A percentile compares a stretch with the other conserved stretches of the same genome.
Conservation (phyloP, 2,888 invertebrate species). For the Hyppa rectilinea region DNA sequence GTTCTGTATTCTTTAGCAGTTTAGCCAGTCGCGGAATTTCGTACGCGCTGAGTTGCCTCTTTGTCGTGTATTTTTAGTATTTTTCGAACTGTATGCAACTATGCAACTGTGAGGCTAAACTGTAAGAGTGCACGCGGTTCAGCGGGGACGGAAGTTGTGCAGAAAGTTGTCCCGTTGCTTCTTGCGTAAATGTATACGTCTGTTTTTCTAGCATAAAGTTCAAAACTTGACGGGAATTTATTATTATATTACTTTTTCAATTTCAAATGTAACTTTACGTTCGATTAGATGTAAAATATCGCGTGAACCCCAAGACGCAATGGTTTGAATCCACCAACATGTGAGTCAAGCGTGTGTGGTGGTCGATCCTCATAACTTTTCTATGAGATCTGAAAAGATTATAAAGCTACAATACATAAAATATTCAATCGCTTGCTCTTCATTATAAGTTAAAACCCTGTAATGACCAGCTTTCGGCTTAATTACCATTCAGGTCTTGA, state of each 20-base stretch:
- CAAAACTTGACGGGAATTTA: conserved; percentile 1
- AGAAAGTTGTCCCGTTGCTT: conserved; percentile 25
- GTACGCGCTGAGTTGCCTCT: conserved; percentile 33
- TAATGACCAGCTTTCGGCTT: conserved; percentile 44
- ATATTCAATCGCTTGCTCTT: conserved; percentile 5
- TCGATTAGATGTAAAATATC: not conserved
- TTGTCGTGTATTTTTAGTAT: conserved; percentile 31
- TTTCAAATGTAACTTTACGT: not conserved
- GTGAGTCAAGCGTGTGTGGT: too few species aligned
- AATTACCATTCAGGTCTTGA: conserved; percentile 54
- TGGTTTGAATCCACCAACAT: not conserved
- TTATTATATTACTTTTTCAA: not conserved
- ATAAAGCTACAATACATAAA: too few species aligned
- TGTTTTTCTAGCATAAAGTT: conserved; percentile 3
- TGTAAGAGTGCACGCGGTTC: conserved; percentile 8
- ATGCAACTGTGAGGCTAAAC: conserved; percentile 18
- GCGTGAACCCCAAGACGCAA: too few species aligned
- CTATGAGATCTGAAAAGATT: not conserved
- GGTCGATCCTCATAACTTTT: not conserved
- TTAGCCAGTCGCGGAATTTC: conserved; percentile 22
- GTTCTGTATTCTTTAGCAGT: conserved; percentile 29
- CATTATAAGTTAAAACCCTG: conserved; percentile 29
- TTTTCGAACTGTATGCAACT: conserved; percentile 21
- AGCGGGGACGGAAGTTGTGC: not conserved
- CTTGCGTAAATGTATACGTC: conserved; percentile 22